Percentiles rank a stretch among this genome's conserved stretches.
These are phyloP conservation scores for Vombatus ursinus DNA, from an alignment of 2,113 vertebrate species.

Conservation along the genomic window DNA sequence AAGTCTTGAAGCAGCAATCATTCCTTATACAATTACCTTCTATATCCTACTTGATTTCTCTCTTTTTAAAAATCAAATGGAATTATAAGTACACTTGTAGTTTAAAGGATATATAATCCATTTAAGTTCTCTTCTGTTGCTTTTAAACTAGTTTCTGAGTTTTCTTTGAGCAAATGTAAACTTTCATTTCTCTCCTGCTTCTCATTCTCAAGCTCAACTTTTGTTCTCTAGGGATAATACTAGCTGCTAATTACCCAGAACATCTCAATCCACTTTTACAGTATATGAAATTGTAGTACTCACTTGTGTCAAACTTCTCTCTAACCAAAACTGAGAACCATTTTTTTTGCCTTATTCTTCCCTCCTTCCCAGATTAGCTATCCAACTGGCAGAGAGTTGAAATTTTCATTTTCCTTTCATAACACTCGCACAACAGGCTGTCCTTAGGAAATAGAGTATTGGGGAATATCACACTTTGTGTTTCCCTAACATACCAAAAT, in stretches of 20 bases:
- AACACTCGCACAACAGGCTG: background rate
- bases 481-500: background rate
- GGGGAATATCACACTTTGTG: background rate
- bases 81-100: background rate
- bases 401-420: background rate
- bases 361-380: background rate
- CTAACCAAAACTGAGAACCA: background rate
- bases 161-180: slow-evolving; percentile 26
- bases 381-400: background rate
- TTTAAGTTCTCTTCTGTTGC: background rate
- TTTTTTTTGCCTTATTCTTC: background rate
- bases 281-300: background rate
- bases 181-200: background rate
- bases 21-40: background rate
- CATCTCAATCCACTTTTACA: background rate
- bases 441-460: background rate
- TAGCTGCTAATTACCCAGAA: background rate
- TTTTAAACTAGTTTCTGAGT: background rate
- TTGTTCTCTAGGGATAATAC: background rate
- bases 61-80: background rate
- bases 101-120: background rate
- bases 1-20: background rate
- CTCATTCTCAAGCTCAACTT: background rate
- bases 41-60: background rate
- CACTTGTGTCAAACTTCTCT: background rate